Conservation (phyloP, 2,888 invertebrate species). For the Trissonchulus sp. region DNA sequence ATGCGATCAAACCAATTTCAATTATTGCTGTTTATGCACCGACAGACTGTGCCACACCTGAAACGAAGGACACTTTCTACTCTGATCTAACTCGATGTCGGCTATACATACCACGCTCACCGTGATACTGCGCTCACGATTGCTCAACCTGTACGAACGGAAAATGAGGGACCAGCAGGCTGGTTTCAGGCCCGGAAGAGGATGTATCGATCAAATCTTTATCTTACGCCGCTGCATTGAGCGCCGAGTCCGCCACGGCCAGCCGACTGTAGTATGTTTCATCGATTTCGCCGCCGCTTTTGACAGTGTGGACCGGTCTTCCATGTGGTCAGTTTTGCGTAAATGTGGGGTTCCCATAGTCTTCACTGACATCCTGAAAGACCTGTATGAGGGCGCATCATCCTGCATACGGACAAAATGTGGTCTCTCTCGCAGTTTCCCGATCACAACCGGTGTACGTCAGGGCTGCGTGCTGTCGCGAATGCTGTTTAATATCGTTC, state of each 20-base stretch:
- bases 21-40: slow-evolving; percentile 18
- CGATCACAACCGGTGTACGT: slow-evolving; percentile 3
- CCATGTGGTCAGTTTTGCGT: not conserved
- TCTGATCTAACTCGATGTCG: not conserved
- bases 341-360: not conserved
- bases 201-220: slow-evolving; percentile 14
- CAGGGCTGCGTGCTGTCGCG: slow-evolving; percentile 14
- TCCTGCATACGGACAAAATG: too few species aligned
- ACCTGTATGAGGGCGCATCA: too few species aligned
- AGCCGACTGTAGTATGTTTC: not conserved
- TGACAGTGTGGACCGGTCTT: too few species aligned
- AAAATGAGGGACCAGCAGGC: not conserved
- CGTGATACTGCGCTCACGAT: not conserved
- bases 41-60: not conserved
- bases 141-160: not conserved
- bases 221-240: not conserved
- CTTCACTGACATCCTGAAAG: too few species aligned
- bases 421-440: too few species aligned
- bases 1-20: not conserved
- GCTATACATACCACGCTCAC: not conserved
- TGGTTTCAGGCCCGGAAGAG: not conserved
- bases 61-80: not conserved
- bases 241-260: not conserved
- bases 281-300: too few species aligned
- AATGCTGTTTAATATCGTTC: not conserved